Conservation (phyloP, 2,113 vertebrate genomes). For the Notechis scutatus region DNA sequence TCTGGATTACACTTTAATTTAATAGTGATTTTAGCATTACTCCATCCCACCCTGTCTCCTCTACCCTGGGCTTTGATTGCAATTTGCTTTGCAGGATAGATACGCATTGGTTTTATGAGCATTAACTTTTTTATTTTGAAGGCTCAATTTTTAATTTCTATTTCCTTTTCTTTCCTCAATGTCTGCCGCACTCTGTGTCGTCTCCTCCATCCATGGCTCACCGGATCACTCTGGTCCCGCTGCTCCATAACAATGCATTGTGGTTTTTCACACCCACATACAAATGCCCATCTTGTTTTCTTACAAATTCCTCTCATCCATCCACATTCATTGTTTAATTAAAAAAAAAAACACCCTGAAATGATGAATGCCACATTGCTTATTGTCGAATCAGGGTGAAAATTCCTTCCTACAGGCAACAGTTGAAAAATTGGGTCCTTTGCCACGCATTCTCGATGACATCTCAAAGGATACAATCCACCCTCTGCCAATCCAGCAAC, state of each 20-base stretch:
- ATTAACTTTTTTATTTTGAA: slow-evolving; percentile 78
- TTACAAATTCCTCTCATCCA: slow-evolving; percentile 71
- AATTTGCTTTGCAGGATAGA: slow-evolving; percentile 80
- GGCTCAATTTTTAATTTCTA: slow-evolving; percentile 82
- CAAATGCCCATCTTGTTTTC: slow-evolving; percentile 74
- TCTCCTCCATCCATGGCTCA: slow-evolving; percentile 79
- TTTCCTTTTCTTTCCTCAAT: slow-evolving; percentile 80
- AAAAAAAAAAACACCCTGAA: neutral
- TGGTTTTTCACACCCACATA: slow-evolving; percentile 75
- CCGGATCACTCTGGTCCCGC: slow-evolving; percentile 71
- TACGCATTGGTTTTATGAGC: slow-evolving; percentile 80
- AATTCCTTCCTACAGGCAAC: slow-evolving; percentile 99
- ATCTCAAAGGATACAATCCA: slow-evolving; percentile 84
- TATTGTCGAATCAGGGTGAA: slow-evolving; percentile 91
- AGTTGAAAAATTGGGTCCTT: slow-evolving; percentile 90
- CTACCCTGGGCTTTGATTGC: slow-evolving; percentile 15
- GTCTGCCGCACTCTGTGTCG: slow-evolving; percentile 69
- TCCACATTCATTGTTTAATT: slow-evolving; percentile 64
- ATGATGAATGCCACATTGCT: slow-evolving; percentile 73
- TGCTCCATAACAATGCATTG: slow-evolving; percentile 85
- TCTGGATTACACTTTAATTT: slow-evolving; percentile 51
- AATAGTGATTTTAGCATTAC: slow-evolving; percentile 54
- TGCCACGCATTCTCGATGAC: slow-evolving; percentile 91
- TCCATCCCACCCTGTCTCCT: slow-evolving; percentile 10
- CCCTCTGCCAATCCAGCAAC: slow-evolving; percentile 84